Evolutionary conservation across 1,140 invertebrate species (phyloP).

Genomic region (Hylyphantes graminicola): DNA sequence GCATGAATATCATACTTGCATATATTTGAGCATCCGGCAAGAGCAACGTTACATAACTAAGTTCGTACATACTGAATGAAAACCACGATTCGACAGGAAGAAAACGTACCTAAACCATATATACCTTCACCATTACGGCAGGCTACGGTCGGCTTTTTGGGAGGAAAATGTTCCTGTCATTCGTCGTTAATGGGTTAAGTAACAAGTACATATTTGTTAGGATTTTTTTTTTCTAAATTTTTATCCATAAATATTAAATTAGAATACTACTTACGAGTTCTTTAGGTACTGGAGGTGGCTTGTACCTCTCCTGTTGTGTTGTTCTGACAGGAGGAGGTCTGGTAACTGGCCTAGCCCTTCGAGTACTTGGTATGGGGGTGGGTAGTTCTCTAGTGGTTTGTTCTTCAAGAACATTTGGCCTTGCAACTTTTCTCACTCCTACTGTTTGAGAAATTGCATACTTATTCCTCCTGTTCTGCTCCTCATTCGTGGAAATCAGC

Average conservation of each 20-base stretch:
- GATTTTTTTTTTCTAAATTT: neutral
- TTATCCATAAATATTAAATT: neutral
- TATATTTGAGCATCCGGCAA: no score
- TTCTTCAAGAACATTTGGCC: constrained; percentile 49
- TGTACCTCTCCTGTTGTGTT: constrained; percentile 7
- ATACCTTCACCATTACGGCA: no score
- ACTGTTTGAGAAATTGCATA: constrained; percentile 52
- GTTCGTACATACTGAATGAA: no score
- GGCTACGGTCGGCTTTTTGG: neutral
- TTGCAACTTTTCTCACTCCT: constrained; percentile 27
- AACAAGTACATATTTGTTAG: no score
- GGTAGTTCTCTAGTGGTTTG: constrained; percentile 58
- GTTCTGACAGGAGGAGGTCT: constrained; percentile 17
- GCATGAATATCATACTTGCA: no score
- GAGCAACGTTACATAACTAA: no score
- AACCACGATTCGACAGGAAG: no score
- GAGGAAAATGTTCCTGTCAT: no score
- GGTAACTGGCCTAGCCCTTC: constrained; percentile 38
- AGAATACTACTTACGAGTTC: constrained; percentile 30
- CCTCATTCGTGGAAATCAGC: neutral
- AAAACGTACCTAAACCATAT: no score
- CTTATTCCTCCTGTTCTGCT: constrained; percentile 41
- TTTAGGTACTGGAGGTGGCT: constrained; percentile 29
- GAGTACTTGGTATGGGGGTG: constrained; percentile 55
- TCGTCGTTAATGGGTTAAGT: neutral